A percentile compares a stretch with the other conserved stretches of the same genome.
These are phyloP conservation scores for Morpho deidamia DNA, from an alignment of 2,888 invertebrate genomes.

Conservation along the genomic window DNA sequence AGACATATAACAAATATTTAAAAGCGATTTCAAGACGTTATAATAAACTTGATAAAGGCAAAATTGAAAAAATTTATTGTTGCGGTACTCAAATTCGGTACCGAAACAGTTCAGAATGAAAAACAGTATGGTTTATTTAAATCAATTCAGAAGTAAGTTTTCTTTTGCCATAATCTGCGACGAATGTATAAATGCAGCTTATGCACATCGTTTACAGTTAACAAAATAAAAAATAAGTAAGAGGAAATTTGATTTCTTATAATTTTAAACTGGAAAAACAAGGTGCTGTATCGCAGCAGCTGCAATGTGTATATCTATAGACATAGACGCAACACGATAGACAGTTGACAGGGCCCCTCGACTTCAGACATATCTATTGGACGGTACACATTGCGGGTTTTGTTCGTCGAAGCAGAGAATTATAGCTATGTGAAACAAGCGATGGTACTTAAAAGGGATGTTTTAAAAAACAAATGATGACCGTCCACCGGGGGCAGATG, in stretches of 20 bases:
- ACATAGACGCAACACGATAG: slow-evolving; percentile 35
- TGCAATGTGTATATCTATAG: slow-evolving; percentile 32
- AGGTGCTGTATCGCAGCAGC: slow-evolving; percentile 43
- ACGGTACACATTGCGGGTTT: slow-evolving; percentile 47
- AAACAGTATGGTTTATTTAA: too few species aligned
- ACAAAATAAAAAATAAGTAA: neutral
- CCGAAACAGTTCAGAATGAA: too few species aligned
- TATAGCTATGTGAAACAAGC: slow-evolving; percentile 35
- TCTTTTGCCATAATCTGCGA: too few species aligned
- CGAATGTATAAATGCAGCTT: too few species aligned
- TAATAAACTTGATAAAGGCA: too few species aligned
- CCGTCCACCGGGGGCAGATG: slow-evolving; percentile 65
- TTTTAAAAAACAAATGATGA: slow-evolving; percentile 55
- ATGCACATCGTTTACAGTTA: too few species aligned
- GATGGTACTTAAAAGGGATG: slow-evolving; percentile 31
- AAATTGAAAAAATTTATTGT: too few species aligned
- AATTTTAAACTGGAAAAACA: slow-evolving; percentile 36
- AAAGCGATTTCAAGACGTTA: too few species aligned
- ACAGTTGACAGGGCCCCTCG: slow-evolving; percentile 34
- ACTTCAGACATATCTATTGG: slow-evolving; percentile 38
- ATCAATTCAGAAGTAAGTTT: too few species aligned
- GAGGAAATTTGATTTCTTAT: slow-evolving; percentile 3
- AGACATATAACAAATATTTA: too few species aligned
- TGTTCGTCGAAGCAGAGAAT: slow-evolving; percentile 34
- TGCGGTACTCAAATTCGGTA: too few species aligned